Conservation (phyloP, 1,140 invertebrate species). For the Tetragonula clypearis region DNA sequence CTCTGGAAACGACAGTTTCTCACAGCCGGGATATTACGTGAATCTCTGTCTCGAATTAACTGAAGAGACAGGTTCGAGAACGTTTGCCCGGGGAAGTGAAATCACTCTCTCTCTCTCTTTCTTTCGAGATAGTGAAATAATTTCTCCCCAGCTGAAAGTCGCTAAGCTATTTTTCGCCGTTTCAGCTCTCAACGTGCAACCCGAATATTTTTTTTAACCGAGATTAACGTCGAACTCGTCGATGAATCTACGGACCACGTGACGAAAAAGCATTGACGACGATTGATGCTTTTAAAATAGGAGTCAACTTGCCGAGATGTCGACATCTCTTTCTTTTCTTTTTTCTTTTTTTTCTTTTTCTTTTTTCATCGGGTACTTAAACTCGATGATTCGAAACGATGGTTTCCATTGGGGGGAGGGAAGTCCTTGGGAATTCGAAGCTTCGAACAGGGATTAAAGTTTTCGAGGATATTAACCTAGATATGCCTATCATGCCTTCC, state of each 20-base stretch:
- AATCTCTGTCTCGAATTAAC: background rate
- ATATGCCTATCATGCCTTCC: background rate
- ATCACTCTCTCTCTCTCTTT: background rate
- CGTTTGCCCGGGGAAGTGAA: background rate
- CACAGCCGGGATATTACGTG: background rate
- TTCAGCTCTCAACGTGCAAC: background rate
- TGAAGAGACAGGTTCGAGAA: background rate
- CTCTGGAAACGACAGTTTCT: background rate
- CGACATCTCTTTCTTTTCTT: background rate
- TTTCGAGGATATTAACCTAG: background rate
- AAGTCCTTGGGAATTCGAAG: background rate
- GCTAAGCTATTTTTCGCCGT: slow-evolving; percentile 36
- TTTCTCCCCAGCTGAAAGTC: background rate
- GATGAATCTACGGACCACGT: background rate
- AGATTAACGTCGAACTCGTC: slow-evolving; percentile 11
- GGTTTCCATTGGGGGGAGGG: background rate
- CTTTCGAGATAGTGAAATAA: background rate
- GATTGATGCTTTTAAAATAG: slow-evolving; percentile 7
- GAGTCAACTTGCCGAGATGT: background rate
- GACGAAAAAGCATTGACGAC: slow-evolving; percentile 10
- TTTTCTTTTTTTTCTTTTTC: no score
- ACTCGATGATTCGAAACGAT: background rate
- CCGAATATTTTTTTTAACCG: background rate
- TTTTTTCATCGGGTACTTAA: background rate
- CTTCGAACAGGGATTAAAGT: background rate